Evolutionary conservation across 1,140 invertebrate genomes (phyloP).

Genomic region (Lordiphosa clarofinis): DNA sequence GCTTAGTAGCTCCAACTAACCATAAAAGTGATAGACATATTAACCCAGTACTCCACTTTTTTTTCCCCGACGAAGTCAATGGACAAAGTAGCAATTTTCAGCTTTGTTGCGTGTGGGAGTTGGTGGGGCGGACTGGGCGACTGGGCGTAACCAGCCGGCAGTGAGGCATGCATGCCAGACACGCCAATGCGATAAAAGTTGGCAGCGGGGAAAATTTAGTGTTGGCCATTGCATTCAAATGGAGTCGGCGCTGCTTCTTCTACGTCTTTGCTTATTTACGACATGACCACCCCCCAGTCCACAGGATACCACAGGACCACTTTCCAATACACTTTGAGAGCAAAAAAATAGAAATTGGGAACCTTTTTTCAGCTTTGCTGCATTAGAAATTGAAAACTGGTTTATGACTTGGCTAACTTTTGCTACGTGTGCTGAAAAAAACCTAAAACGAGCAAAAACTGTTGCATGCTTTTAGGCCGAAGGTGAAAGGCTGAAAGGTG

Average conservation of each 20-base stretch:
- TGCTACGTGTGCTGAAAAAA: slow-evolving; percentile 58
- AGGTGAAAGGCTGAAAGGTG: background rate
- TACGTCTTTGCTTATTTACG: slow-evolving; percentile 52
- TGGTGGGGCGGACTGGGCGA: slow-evolving; percentile 1
- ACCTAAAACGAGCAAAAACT: slow-evolving; percentile 35
- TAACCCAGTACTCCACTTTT: slow-evolving; percentile 72
- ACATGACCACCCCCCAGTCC: slow-evolving; percentile 11
- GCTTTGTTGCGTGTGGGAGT: slow-evolving; percentile 55
- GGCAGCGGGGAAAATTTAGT: slow-evolving; percentile 46
- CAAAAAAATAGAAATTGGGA: background rate
- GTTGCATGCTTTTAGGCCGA: slow-evolving; percentile 69
- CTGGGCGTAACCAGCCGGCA: slow-evolving; percentile 4
- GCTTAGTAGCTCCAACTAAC: slow-evolving; percentile 58
- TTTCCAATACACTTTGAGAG: slow-evolving; percentile 64
- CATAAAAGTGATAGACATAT: slow-evolving; percentile 75
- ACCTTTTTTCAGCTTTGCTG: slow-evolving; percentile 16
- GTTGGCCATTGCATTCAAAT: slow-evolving; percentile 33
- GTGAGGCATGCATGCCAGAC: slow-evolving; percentile 71
- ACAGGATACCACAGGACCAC: slow-evolving; percentile 13
- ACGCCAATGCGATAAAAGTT: slow-evolving; percentile 69
- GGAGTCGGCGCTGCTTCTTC: slow-evolving; percentile 11
- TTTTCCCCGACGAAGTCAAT: slow-evolving; percentile 5
- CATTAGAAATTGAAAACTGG: slow-evolving; percentile 57
- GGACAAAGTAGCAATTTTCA: slow-evolving; percentile 74
- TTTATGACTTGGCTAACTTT: slow-evolving; percentile 73